Conservation (phyloP, 2,888 invertebrate genomes). For the Eueremaeus valkanovi region DNA sequence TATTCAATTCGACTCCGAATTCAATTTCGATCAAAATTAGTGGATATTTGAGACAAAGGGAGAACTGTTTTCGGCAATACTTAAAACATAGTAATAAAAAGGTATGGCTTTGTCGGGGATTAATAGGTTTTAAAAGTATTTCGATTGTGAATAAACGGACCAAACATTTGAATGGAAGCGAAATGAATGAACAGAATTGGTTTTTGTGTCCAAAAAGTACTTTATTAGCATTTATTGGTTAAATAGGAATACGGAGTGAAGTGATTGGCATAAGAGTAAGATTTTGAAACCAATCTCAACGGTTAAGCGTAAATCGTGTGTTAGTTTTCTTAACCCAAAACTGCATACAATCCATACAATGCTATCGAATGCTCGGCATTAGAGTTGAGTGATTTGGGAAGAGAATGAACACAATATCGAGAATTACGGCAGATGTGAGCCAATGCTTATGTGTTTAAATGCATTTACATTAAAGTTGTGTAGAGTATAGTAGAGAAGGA, state of each 20-base stretch:
- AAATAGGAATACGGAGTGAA: too few species aligned
- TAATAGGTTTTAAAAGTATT: too few species aligned
- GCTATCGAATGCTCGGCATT: neutral
- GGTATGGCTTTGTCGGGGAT: too few species aligned
- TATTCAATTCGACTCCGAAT: neutral
- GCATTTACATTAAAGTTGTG: neutral
- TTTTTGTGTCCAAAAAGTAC: too few species aligned
- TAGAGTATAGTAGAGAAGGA: neutral
- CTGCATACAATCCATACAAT: neutral
- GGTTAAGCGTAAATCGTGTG: neutral
- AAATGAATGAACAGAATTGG: too few species aligned
- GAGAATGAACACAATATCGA: neutral
- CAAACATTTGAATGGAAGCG: too few species aligned
- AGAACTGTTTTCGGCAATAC: too few species aligned
- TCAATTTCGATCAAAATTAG: neutral
- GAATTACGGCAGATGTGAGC: slow-evolving; percentile 18
- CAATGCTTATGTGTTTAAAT: neutral
- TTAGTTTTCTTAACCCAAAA: neutral
- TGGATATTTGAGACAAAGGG: too few species aligned
- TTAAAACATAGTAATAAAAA: too few species aligned
- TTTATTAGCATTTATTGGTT: too few species aligned
- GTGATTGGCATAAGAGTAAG: too few species aligned
- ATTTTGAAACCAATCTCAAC: neutral
- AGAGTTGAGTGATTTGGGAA: neutral
- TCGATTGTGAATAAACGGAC: too few species aligned